These are phyloP conservation scores for Vireo griseus DNA, from an alignment of 2,797 vertebrate genomes.

Conservation along the genomic window DNA sequence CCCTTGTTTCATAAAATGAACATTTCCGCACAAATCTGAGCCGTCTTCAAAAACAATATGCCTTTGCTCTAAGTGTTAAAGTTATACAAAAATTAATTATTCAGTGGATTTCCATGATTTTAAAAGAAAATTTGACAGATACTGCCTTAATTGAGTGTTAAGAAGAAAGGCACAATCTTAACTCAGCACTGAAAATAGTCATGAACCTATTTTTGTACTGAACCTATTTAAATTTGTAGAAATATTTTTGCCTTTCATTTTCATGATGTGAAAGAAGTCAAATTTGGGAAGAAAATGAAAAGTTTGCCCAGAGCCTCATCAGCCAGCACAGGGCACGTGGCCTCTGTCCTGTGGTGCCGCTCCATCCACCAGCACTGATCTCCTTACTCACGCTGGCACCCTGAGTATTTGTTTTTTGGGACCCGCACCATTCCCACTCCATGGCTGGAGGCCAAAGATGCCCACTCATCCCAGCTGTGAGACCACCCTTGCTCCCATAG, in stretches of 20 bases:
- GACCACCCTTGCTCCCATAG: accelerated
- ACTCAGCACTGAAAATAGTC: neutral
- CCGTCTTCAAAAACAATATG: neutral
- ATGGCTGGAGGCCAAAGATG: neutral
- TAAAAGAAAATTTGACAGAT: neutral
- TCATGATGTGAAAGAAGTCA: neutral
- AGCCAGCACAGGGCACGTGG: neutral
- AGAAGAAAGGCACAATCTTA: neutral
- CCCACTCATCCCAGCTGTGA: neutral
- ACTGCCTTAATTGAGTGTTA: neutral
- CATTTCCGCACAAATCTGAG: neutral
- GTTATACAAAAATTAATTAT: neutral
- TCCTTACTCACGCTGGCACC: accelerated
- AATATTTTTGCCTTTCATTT: neutral
- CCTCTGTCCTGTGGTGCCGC: neutral
- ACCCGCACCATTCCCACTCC: neutral
- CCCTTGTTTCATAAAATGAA: neutral
- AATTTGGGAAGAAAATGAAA: neutral
- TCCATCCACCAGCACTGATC: neutral
- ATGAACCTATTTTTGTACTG: neutral
- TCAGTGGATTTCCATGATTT: neutral
- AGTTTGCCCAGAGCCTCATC: neutral
- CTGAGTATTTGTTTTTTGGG: accelerated
- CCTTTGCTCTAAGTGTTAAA: neutral
- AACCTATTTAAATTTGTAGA: neutral